Evolutionary conservation across 1,140 invertebrate species (phyloP), one percentile per base, ranked within the genome.

Genomic region (silkworm (Bombyx mori)): DNA sequence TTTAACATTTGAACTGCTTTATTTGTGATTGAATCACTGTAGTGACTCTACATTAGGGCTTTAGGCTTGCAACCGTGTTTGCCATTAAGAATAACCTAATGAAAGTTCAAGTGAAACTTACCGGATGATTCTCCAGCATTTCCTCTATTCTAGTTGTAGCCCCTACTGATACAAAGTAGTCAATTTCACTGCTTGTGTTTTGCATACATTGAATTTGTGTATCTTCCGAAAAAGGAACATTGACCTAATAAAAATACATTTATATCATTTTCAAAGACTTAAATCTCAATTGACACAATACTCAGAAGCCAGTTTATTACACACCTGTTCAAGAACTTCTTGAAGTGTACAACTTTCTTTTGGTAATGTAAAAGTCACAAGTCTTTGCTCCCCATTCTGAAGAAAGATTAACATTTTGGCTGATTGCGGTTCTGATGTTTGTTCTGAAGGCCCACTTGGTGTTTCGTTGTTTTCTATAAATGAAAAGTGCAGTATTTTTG

Each of bases 341-440:
- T 94, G 92, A 51, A 94, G 92, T 0, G 93, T 94, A 75, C 93
- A 94, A 60, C 92, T 93, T 72, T 94, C 93, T 65, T 92, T 92
- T 6, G 93, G 93, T 66, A 94, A 85, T 44, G 93, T 93, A 68
- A 94, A 94, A 2, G 93, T 94, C 48, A 94, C 94, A 45, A 94
- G 85, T 75, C 93, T 90, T 68, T 94, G 93, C 82, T 94, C 93
- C 8, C 93, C 92, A 57, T 90, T 92, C 62, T 90, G 89, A 55
- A 94, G 81, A 48, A 94, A 89, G 12, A 94, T 92, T 63, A 94
- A 85, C 93, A 94, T 94, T 75, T 93, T 92, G 2, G 92, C 93
- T 42, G 89, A 91, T 67, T 92, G 91, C 1, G 90, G 90, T 52
- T 88, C 80, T 7, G 89, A 79, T 1, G 73, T 55, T 58, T 75